Base-by-base conservation (phyloP, 2,888 invertebrate species). In the Lasioglossum zephyrum region DNA sequence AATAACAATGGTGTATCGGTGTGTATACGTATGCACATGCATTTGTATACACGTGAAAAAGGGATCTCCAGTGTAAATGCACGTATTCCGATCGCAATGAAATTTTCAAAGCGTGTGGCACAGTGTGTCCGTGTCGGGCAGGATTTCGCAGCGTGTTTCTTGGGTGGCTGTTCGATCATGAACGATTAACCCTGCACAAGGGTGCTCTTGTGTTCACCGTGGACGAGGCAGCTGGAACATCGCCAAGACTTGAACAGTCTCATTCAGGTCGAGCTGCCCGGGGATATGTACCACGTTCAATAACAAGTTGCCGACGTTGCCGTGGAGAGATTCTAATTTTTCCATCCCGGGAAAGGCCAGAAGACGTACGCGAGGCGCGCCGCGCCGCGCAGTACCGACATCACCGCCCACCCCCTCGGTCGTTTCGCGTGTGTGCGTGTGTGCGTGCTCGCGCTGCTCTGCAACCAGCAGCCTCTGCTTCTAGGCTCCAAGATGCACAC, bases 131-230 rank as follows among this genome's bases (percentile, higher is more conserved):
- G 60, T 60, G 60, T 60, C 16, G 26, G 4, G 16, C 16, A 63
- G 69, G 66, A 31, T 79, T 75, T 49, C 41, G 47, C 44, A n/a
- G 63, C 74, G 70, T 44, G 78, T 57, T 44, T 78, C 80, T 77
- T 81, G 85, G 88, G 41, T 77, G 81, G 86, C 66, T 75, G 79
- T 85, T 83, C 90, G 92, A 90, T 91, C 91, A 83, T 87, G 87
- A 91, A 90, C 90, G 91, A 92, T 93, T 93, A 93, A 91, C 90
- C 89, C 88, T 60, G 85, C 82, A 90, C 88, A 91, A 83, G 83
- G 90, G 90, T 89, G 83, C 87, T 87, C 89, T 92, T 91, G 91
- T 91, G 85, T 87, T 88, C 81, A 85, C 70, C 63, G 60, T 77
- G 79, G 73, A 66, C 77, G 81, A 83, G 79, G 76, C 63, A 80